phyloP scores from a whole-genome alignment of 2,113 vertebrate genomes.

The Sorex araneus region DNA sequence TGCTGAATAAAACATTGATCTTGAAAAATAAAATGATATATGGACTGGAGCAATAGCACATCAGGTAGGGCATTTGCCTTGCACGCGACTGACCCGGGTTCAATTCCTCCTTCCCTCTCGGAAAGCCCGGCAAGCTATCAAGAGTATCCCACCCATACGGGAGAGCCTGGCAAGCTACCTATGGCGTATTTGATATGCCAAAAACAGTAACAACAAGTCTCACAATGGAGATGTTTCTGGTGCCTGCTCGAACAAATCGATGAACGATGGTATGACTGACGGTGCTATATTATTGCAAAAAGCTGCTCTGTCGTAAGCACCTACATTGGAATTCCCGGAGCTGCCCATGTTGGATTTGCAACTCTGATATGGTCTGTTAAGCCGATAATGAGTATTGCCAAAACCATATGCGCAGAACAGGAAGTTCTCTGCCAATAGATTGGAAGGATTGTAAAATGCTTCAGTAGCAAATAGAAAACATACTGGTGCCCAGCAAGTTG shows the following conservation, averaged over 20 bases:
- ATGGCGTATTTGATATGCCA: too few species aligned
- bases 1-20: neutral
- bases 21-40: constrained; percentile 50
- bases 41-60: too few species aligned
- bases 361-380: neutral
- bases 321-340: constrained; percentile 53
- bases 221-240: too few species aligned
- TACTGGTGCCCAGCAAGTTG: neutral
- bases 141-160: too few species aligned
- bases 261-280: too few species aligned
- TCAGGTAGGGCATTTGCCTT: too few species aligned
- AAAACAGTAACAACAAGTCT: too few species aligned
- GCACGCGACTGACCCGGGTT: too few species aligned
- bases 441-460: neutral
- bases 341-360: neutral
- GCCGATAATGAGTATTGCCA: constrained; percentile 58
- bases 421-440: neutral
- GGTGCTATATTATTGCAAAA: constrained; percentile 44
- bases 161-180: too few species aligned
- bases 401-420: neutral
- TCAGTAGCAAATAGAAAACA: neutral
- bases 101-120: too few species aligned
- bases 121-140: too few species aligned
- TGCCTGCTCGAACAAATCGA: too few species aligned
- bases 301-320: neutral